Evolutionary conservation across 2,797 vertebrate genomes (phyloP), one percentile per base, ranked within the genome.

Genomic region (Premnoplex brunnescens): DNA sequence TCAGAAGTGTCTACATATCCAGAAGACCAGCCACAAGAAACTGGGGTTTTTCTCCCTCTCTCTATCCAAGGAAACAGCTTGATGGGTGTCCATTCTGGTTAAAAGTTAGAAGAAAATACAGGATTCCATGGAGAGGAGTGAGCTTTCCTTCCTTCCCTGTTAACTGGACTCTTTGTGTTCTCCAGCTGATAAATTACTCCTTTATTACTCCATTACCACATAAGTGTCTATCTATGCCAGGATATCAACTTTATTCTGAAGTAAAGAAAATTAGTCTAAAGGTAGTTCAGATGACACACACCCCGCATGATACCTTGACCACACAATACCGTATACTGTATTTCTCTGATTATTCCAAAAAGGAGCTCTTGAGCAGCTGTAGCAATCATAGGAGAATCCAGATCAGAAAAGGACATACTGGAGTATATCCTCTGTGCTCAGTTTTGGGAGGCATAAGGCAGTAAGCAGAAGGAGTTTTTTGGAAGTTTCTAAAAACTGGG

Each of bases 21-120:
- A 9, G 7, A 69, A 80, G 32, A 51, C 7, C 0, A 24, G 6
- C 26, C 21, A 34, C 10, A 74, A 71, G n/a, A 80, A 34, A 76
- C n/a, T 56, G 17, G 20, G 3, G 0, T 0, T 0, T 7, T 52
- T 32, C 2, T 12, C 15, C 4, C 4, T 12, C 18, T 49, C 8
- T 82, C 14, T 62, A 1, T 62, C 9, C 23, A 76, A 69, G 21
- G 6, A 90, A 88, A 73, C 23, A 77, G 3, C 12, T 58, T 56
- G 23, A 56, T 91, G 36, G 12, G n/a, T 58, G 36, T 7, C 6
- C 0, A 3, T 15, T 14, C 14, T 46, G 30, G 8, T 30, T 10
- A 81, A 66, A 83, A 52, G 16, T 71, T 39, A 60, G 21, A 75
- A 60, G 8, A 15, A 75, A 85, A 52, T 26, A 9, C 46, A 60